Conservation (phyloP, 2,888 invertebrate genomes). For the Pristionchus fissidentatus region DNA sequence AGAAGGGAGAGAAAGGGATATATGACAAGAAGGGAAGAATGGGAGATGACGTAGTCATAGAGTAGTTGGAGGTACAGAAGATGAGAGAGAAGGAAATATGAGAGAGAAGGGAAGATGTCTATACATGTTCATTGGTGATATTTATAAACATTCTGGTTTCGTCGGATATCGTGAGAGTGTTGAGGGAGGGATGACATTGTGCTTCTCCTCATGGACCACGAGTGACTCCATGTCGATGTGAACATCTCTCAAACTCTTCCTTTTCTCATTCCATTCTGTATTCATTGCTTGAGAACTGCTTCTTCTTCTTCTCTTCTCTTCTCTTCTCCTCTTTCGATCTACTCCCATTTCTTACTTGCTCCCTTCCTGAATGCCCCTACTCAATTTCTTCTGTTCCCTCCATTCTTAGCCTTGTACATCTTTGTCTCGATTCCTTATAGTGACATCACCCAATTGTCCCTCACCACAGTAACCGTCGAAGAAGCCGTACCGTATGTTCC, state of each 20-base stretch:
- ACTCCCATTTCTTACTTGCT: not conserved
- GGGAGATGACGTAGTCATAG: not conserved
- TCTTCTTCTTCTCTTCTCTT: constrained; percentile 36
- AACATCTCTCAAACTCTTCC: not conserved
- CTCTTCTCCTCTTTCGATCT: constrained; percentile 10
- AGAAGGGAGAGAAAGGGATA: not conserved
- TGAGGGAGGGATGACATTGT: not conserved
- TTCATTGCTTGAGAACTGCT: not conserved
- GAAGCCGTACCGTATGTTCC: not conserved
- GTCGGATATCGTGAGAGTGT: too few species aligned
- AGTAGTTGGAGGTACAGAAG: too few species aligned
- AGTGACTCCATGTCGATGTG: too few species aligned
- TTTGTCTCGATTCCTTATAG: not conserved
- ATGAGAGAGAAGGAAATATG: not conserved
- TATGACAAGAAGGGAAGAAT: not conserved
- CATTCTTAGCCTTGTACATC: too few species aligned
- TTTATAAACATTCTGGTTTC: too few species aligned
- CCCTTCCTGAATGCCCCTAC: not conserved
- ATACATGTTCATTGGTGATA: not conserved
- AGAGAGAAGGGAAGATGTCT: not conserved
- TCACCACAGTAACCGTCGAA: not conserved
- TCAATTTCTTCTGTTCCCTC: not conserved
- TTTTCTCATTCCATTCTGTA: not conserved
- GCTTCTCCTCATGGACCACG: too few species aligned
- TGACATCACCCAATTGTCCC: constrained; percentile 3